These are phyloP conservation scores for Arrhopalites spinosus DNA, from an alignment of 2,888 invertebrate species.

Conservation along the genomic window DNA sequence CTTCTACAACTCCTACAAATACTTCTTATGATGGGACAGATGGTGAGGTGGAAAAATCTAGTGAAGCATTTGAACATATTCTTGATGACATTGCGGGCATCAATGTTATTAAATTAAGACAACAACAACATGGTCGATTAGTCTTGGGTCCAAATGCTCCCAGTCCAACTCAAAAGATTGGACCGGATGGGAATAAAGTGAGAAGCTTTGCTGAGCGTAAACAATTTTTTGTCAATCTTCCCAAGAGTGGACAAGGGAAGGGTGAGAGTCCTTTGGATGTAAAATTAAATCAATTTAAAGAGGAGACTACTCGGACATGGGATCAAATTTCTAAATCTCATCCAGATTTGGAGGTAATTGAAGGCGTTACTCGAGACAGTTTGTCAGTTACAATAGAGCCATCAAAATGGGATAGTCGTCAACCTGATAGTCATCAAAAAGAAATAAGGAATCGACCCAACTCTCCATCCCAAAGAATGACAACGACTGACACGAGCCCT, in stretches of 20 bases:
- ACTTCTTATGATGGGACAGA: slow-evolving; percentile 22
- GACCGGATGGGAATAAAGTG: slow-evolving; percentile 30
- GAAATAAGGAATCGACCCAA: slow-evolving; percentile 4
- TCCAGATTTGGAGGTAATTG: slow-evolving; percentile 55
- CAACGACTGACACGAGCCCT: slow-evolving; percentile 1
- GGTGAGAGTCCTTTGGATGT: slow-evolving; percentile 48
- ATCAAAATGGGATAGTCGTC: no score
- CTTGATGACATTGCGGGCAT: slow-evolving; percentile 56
- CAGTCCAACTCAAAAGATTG: slow-evolving; percentile 24
- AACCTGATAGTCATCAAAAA: slow-evolving; percentile 4
- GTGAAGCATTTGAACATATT: slow-evolving; percentile 55
- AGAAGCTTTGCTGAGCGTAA: slow-evolving; percentile 54
- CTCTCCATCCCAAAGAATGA: slow-evolving; percentile 15
- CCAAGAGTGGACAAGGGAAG: slow-evolving; percentile 22
- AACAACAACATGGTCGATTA: slow-evolving; percentile 40
- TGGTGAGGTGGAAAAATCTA: slow-evolving; percentile 34
- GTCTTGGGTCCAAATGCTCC: slow-evolving; percentile 20
- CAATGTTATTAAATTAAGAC: slow-evolving; percentile 52
- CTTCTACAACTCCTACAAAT: slow-evolving; percentile 29
- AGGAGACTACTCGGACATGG: slow-evolving; percentile 48
- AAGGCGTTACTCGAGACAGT: slow-evolving; percentile 48
- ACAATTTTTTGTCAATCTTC: slow-evolving; percentile 48
- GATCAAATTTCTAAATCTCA: slow-evolving; percentile 54
- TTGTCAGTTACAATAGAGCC: slow-evolving; percentile 27
- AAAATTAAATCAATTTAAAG: slow-evolving; percentile 54